Base-by-base conservation (phyloP, 2,797 vertebrate species). In the Syngnathus acus region DNA sequence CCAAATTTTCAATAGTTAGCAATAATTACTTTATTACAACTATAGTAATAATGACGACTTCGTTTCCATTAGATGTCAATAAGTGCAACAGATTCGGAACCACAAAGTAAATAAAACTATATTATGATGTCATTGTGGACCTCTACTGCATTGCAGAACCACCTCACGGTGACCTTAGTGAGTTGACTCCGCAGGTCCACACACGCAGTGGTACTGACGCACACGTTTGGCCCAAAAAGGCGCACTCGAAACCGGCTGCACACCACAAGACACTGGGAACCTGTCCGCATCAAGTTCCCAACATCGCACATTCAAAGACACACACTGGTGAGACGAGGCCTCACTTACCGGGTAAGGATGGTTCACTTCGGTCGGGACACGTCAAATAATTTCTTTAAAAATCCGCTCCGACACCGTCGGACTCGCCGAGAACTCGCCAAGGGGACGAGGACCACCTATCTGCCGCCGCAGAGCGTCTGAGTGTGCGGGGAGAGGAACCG, bases 91-190 rank as follows among this genome's bases (percentile, higher is more conserved):
- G 26, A 32, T 51, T 51, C 50, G 1, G 8, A 51, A 9, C 50
- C 50, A 9, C 7, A 21, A 51, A 51, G 50, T 51, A 51, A 8
- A 51, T 21, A 21, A 48, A 57, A 59, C 32, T 38, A 59, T 9
- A 19, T 59, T 9, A 32, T 58, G 26, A 58, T 58, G 55, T 51
- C 50, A 51, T 51, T 51, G 32, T 58, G 55, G 26, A 58, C 26
- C 55, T 37, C 32, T 38, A 59, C 57, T 59, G 57, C 57, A 59
- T 59, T 59, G 57, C 57, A 59, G 57, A 39, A 39, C 57, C 37
- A 51, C 38, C 37, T 58, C 55, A 58, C 55, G 55, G 55, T 58
- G 55, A 58, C 55, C 55, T 58, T 50, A n/a, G 48, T 58, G 32
- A 37, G 55, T 38, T 21, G 57, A 5, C 37, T n/a, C 38, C 37